Conservation (phyloP, 1,140 invertebrate species). For the Coptotermes formosanus region DNA sequence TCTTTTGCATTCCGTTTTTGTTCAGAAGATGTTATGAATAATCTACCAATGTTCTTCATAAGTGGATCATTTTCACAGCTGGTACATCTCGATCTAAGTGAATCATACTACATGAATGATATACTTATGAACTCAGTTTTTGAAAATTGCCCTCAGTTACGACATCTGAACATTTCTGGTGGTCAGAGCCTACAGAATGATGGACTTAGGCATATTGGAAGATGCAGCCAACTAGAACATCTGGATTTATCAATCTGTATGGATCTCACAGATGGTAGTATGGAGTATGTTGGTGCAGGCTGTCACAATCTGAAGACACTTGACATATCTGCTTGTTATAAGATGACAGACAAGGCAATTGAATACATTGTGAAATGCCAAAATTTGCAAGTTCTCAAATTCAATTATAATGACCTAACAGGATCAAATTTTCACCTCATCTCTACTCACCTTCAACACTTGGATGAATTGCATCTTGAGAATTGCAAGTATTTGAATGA, state of each 20-base stretch:
- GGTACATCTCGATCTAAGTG: background rate
- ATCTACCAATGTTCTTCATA: background rate
- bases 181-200: slow-evolving; percentile 10
- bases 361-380: background rate
- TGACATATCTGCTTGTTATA: background rate
- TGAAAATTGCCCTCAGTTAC: background rate
- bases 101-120: background rate
- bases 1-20: background rate
- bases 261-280: background rate
- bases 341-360: background rate
- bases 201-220: background rate
- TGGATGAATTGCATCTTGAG: background rate
- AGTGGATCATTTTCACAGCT: background rate
- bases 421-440: background rate
- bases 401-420: slow-evolving; percentile 12
- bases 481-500: background rate
- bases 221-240: background rate
- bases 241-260: background rate
- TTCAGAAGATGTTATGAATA: background rate
- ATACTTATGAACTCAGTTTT: background rate
- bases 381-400: background rate
- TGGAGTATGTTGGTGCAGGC: background rate
- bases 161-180: background rate
- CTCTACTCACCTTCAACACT: background rate
- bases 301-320: background rate